Evolutionary conservation across 2,797 vertebrate genomes (phyloP), one percentile per base, ranked within the genome.

Genomic region (Ceryle rudis): DNA sequence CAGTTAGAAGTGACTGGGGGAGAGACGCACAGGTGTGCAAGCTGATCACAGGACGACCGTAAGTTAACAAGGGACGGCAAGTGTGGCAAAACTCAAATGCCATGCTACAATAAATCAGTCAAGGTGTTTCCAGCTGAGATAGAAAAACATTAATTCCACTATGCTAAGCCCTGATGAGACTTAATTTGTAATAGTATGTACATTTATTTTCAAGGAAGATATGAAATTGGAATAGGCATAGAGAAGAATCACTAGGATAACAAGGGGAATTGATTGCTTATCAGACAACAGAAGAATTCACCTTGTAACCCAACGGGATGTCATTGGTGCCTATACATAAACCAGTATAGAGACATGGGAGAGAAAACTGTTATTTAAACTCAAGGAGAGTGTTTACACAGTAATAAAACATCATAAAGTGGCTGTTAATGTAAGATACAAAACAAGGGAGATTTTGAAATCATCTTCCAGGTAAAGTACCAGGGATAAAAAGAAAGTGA

Each of bases 141-240:
- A 75, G 39, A 92, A 90, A 93, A 86, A 4, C 19, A 61, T 57
- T 74, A 82, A 91, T 81, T 83, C 31, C 57, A 23, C 18, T 66
- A 37, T 33, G 49, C 11, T 52, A 41, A 83, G 26, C 12, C 20
- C 14, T 10, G 1, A 55, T 54, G 51, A 69, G 65, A 69, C 8
- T 71, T 83, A 74, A 66, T 72, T 79, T 93, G 4, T 72, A 88
- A 61, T 33, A 55, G 3, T 11, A 11, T 61, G 11, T 61, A 86
- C 10, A 84, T 86, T 88, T 93, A 54, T 86, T 90, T 93, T 79
- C 33, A 78, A 78, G 81, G 35, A 81, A 93, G 20, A 66, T 22
- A 66, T 22, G 21, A 81, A 84, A 89, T 58, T 75, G 14, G 37
- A 91, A 62, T 16, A 74, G 29, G 9, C 11, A 69, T 11, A 57